Evolutionary conservation across 23 tunicate species (phyloP).

Genomic region (Trididemnum miniatum): DNA sequence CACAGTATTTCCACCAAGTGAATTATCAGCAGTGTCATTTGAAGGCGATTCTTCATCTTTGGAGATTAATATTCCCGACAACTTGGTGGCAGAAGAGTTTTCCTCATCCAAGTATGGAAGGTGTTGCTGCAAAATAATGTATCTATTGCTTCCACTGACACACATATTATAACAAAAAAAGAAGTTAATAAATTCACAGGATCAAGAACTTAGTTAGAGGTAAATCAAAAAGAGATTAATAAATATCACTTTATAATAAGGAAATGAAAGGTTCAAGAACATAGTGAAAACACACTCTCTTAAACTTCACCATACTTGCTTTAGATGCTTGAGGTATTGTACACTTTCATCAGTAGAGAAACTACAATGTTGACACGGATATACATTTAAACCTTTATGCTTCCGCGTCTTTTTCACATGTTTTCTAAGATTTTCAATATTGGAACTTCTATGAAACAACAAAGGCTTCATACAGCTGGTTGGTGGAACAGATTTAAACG

Average conservation of each 20-base stretch:
- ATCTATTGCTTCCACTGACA: too few species aligned
- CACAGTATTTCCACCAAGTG: too few species aligned
- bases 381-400: conserved; percentile 71
- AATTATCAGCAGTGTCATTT: background rate
- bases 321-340: conserved; percentile 56
- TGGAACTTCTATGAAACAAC: conserved; percentile 47
- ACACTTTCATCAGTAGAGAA: conserved; percentile 60
- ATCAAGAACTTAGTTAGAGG: too few species aligned
- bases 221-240: too few species aligned
- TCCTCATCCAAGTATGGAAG: conserved; percentile 66
- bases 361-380: conserved; percentile 65
- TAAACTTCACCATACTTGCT: conserved; percentile 40
- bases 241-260: too few species aligned
- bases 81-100: conserved; percentile 56
- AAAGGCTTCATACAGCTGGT: too few species aligned
- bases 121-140: too few species aligned
- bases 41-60: background rate
- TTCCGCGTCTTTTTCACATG: conserved; percentile 70
- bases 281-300: background rate
- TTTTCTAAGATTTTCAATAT: conserved; percentile 82
- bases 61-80: conserved; percentile 60
- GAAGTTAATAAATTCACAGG: too few species aligned
- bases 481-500: too few species aligned
- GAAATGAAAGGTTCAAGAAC: too few species aligned
- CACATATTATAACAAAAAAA: too few species aligned